A percentile compares a stretch with the other conserved stretches of the same genome.
phyloP scores from a whole-genome alignment of 2,797 vertebrate genomes.

The Oceanodroma leucorhoa region DNA sequence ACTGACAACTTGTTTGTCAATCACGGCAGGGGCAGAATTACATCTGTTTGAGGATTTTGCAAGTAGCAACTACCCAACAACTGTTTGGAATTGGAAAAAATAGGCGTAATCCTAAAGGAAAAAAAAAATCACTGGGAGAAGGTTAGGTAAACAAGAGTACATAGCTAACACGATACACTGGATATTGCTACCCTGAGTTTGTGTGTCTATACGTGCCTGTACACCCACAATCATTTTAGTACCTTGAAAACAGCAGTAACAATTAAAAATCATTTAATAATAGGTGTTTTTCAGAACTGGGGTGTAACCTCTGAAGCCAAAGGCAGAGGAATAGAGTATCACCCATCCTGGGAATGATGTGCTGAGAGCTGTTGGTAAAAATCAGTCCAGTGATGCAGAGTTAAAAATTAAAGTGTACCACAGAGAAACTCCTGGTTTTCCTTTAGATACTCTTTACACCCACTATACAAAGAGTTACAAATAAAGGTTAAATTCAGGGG shows the following conservation, averaged over 20 bases:
- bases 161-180: not conserved
- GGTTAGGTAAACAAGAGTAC: not conserved
- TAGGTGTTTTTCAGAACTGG: not conserved
- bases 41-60: not conserved
- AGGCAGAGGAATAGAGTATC: not conserved
- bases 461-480: not conserved
- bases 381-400: not conserved
- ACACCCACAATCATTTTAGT: not conserved
- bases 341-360: not conserved
- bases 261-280: not conserved
- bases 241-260: not conserved
- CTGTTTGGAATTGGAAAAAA: not conserved
- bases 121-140: not conserved
- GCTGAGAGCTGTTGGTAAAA: not conserved
- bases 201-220: not conserved
- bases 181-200: not conserved
- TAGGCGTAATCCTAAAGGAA: not conserved
- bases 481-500: not conserved
- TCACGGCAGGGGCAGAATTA: not conserved
- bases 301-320: not conserved
- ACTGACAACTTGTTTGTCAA: not conserved
- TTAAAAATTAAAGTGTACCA: not conserved
- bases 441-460: not conserved
- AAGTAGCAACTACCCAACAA: not conserved
- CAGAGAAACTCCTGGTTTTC: not conserved